A percentile compares a stretch with the other conserved stretches of the same genome.
These are phyloP conservation scores for Malurus melanocephalus DNA, from an alignment of 2,113 vertebrate genomes.

Conservation along the genomic window DNA sequence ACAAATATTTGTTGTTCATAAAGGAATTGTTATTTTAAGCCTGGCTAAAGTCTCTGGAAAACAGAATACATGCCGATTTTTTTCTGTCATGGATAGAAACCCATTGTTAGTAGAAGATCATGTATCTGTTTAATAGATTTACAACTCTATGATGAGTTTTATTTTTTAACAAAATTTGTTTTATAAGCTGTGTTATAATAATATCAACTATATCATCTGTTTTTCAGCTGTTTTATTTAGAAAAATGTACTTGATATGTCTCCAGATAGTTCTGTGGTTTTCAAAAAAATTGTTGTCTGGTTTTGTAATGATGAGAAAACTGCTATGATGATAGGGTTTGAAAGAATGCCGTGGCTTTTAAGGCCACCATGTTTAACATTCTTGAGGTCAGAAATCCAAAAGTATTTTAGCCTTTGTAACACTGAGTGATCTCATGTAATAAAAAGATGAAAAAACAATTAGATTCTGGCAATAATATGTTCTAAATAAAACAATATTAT, in stretches of 20 bases:
- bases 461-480: neutral
- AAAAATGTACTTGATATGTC: constrained; percentile 41
- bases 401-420: constrained; percentile 14
- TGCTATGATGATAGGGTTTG: constrained; percentile 10
- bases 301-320: constrained; percentile 46
- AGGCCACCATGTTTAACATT: constrained; percentile 14
- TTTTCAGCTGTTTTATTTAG: constrained; percentile 49
- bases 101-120: neutral
- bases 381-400: constrained; percentile 38
- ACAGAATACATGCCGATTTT: neutral
- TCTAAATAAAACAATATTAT: constrained; percentile 19
- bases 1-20: neutral
- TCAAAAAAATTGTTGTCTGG: constrained; percentile 22
- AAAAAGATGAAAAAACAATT: neutral
- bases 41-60: neutral
- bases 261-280: constrained; percentile 52
- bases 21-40: neutral
- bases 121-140: neutral
- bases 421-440: neutral
- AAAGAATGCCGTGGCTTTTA: constrained; percentile 35
- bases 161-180: constrained; percentile 20
- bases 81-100: neutral
- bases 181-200: constrained; percentile 40
- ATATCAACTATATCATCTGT: constrained; percentile 41
- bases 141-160: neutral